Evolutionary conservation across 2,888 invertebrate species (phyloP).

Genomic region (Lepidocyrtoides sp.): DNA sequence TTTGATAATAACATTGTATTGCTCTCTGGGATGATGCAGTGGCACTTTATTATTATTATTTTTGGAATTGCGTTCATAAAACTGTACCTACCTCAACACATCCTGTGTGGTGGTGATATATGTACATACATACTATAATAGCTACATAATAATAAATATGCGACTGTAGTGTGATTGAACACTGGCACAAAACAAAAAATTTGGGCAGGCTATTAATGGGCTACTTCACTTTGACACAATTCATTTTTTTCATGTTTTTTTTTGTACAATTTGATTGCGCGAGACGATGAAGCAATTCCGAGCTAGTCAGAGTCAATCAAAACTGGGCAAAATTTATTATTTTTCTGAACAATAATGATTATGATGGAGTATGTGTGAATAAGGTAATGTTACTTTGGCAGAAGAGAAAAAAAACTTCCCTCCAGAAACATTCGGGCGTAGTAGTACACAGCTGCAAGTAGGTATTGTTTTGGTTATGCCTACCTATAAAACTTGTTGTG

Average conservation of each 20-base stretch:
- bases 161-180: too few species aligned
- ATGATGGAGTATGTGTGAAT: conserved; percentile 21
- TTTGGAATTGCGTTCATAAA: not conserved
- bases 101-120: not conserved
- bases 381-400: not conserved
- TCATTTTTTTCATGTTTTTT: conserved; percentile 10
- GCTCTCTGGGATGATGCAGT: not conserved
- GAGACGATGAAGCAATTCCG: conserved; percentile 20
- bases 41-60: conserved; percentile 1
- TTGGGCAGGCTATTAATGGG: not conserved
- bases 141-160: too few species aligned
- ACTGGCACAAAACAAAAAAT: too few species aligned
- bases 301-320: conserved; percentile 37
- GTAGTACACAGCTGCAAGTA: too few species aligned
- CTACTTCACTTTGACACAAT: conserved; percentile 15
- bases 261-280: not conserved
- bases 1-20: conserved; percentile 1
- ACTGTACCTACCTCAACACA: conserved; percentile 26
- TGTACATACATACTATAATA: too few species aligned
- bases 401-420: too few species aligned
- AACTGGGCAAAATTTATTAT: not conserved
- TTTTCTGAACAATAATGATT: not conserved
- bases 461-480: too few species aligned
- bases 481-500: too few species aligned
- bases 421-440: too few species aligned